Conservation (phyloP, 2,888 invertebrate species). For the Piscicola geometra region DNA sequence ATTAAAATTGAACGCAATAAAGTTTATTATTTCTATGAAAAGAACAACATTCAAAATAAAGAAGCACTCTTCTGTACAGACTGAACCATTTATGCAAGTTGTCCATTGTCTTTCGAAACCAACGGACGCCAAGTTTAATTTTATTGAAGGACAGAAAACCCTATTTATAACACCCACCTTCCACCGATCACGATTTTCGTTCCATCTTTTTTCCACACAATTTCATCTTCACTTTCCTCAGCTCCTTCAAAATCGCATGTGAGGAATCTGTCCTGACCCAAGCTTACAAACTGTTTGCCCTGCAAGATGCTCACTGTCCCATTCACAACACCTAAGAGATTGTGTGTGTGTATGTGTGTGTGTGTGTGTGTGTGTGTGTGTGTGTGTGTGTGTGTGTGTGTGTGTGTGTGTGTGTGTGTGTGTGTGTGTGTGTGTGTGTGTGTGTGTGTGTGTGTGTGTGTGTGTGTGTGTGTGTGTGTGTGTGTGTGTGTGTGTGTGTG, state of each 20-base stretch:
- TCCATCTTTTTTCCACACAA: not conserved
- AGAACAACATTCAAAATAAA: too few species aligned
- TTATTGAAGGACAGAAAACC: too few species aligned
- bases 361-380: conserved; percentile 15
- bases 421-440: conserved; percentile 17
- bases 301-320: conserved; percentile 15
- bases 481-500: conserved; percentile 15
- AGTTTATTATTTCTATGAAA: too few species aligned
- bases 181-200: not conserved
- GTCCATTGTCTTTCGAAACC: too few species aligned
- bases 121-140: too few species aligned
- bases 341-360: conserved; percentile 11
- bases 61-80: too few species aligned
- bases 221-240: not conserved
- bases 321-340: too few species aligned
- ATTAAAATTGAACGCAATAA: too few species aligned
- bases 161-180: conserved; percentile 2
- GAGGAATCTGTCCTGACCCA: not conserved
- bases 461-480: conserved; percentile 15
- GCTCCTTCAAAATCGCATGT: not conserved
- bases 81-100: too few species aligned
- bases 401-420: conserved; percentile 15
- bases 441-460: conserved; percentile 15
- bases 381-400: conserved; percentile 15
- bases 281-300: conserved; percentile 1